Evolutionary conservation across 2,888 invertebrate genomes (phyloP).

Genomic region (Caenorhabditis virilis): DNA sequence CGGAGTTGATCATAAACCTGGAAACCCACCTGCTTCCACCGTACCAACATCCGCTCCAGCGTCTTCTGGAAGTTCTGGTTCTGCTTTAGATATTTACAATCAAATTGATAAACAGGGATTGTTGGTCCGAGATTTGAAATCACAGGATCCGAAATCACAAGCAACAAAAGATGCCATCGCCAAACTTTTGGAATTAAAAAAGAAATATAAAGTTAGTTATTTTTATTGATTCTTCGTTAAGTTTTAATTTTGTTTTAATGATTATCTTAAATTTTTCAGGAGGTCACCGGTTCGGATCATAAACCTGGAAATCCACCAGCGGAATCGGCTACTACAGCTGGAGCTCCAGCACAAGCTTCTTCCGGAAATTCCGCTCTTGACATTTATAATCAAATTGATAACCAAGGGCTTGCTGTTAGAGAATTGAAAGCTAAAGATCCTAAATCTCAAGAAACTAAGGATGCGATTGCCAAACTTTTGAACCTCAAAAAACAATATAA

Average conservation of each 20-base stretch:
- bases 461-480: constrained; percentile 75
- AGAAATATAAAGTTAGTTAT: constrained; percentile 63
- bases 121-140: constrained; percentile 76
- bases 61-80: constrained; percentile 1
- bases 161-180: constrained; percentile 74
- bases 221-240: not conserved
- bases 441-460: constrained; percentile 71
- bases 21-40: constrained; percentile 42
- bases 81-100: constrained; percentile 4
- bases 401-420: constrained; percentile 77
- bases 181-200: constrained; percentile 77
- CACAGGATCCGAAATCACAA: constrained; percentile 70
- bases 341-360: constrained; percentile 8
- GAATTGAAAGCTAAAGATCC: constrained; percentile 73
- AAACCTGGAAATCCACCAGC: constrained; percentile 31
- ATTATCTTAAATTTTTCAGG: constrained; percentile 4
- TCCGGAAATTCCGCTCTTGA: constrained; percentile 2
- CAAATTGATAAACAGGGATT: constrained; percentile 73
- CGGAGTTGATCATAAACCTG: constrained; percentile 70
- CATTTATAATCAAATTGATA: constrained; percentile 58
- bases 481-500: constrained; percentile 81
- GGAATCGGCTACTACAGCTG: constrained; percentile 14
- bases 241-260: not conserved
- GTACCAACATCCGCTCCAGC: constrained; percentile 8
- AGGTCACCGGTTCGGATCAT: constrained; percentile 28